Base-by-base conservation (phyloP, 2,113 vertebrate genomes). In the Dicrurus megarhynchus region DNA sequence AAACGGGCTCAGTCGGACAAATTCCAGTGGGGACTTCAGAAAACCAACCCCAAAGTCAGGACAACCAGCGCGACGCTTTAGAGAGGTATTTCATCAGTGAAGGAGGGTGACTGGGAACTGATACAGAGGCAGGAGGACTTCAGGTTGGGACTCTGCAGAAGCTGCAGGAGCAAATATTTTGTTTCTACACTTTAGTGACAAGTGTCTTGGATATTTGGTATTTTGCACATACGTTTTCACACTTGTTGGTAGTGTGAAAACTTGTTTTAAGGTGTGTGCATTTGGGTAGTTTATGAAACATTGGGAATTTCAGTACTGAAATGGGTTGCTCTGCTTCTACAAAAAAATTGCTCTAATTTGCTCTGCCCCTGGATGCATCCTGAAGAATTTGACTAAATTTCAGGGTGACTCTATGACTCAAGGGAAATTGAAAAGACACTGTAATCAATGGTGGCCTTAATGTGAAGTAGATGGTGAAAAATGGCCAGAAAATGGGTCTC, bases 1-100 rank as follows among this genome's bases (percentile, higher is more conserved):
- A 32, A 41, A 41, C 0, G 1, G 9, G 42, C 13, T 56, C 6
- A 20, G 32, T 1, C 0, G 0, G 50, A 64, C 21, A 49, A 71
- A 42, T 35, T 35, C 42, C 50, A 64, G 28, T 39, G 20, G 47
- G 23, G 24, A 47, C 49, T 63, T 55, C 65, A 41, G 20, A 63
- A 21, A 37, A 56, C 20, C 16, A 46, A 30, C 9, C 21, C 8
- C 3, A 6, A 56, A 42, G 21, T 32, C 7, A 35, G 35, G 42
- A 56, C 32, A 80, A 56, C 9, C 1, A 0, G 17, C 15, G 7
- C 32, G 42, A 16, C 0, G 0, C 14, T 57, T 41, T 12, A 49
- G 6, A 88, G 18, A 27, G 18, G 27, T 57, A 27, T 37, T 42
- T 65, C 22, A 57, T 49, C 22, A 19, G 15, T 57, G 57, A 57